Base-by-base conservation (phyloP, 2,113 vertebrate species). In the Chlamydotis undulata region DNA sequence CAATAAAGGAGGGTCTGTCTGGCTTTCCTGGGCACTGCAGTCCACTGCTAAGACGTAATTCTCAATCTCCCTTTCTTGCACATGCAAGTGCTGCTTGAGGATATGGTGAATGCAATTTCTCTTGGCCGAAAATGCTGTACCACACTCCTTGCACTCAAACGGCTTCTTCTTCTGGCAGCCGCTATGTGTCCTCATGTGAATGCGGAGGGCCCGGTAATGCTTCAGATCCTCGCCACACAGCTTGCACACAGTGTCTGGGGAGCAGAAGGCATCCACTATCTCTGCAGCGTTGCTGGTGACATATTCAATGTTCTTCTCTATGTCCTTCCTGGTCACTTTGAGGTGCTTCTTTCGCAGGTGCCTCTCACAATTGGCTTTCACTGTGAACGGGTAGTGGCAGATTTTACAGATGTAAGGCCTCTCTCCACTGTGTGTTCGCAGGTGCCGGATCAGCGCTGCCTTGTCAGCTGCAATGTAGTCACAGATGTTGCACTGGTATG, bases 341-440 rank as follows among this genome's bases (percentile, higher is more conserved):
- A 98, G 98, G 97, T 99, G 99, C 95, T 99, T 99, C 97, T 99
- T 99, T 56, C 99, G 98, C 90, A 99, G 98, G 97, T 99, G 99
- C 88, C 99, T 98, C 98, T 99, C 99, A 2, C 99, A 99, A 96
- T 99, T 99, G 94, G 99, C 99, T 95, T 99, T 99, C 95, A 99
- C 99, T 1, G 99, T 99, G 98, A 99, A 99, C 0, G 99, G 99
- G 91, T 99, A 99, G 95, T 99, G 99, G 97, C 99, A 99, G 95
- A 99, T 98, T n/a, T 99, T 99, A 96, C 99, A 99, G 84, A 99
- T 98, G 63, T 99, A 99, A 5, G 99, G 99, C 76, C 99, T 98
- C 97, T 99, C 99, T 8, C 99, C 99, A 0, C 99, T 99, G 98
- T 99, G 99, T 0, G 99, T 99, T 50, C 99, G 98, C 96, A 99